Evolutionary conservation across 1,140 invertebrate species (phyloP).

Genomic region (Rhizoglyphus robini): DNA sequence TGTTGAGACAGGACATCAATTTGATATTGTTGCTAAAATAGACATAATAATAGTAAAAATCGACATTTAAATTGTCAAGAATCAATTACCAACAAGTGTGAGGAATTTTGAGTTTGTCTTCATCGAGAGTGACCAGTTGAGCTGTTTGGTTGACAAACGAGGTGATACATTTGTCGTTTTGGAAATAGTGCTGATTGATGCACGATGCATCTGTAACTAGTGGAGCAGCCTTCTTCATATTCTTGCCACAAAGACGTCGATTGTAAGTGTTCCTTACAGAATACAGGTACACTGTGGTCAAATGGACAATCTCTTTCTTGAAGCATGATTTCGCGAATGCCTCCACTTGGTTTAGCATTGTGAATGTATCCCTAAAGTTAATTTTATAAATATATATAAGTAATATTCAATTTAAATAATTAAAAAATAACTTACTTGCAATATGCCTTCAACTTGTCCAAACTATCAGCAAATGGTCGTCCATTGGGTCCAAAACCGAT

Average conservation of each 20-base stretch:
- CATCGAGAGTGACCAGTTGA: background rate
- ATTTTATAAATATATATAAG: background rate
- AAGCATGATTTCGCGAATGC: background rate
- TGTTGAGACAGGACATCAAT: background rate
- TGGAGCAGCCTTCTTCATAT: background rate
- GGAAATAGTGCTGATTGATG: background rate
- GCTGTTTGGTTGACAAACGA: background rate
- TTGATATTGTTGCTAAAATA: background rate
- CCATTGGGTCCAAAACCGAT: constrained; percentile 8
- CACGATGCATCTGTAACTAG: background rate
- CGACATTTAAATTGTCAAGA: background rate
- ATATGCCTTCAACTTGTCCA: background rate
- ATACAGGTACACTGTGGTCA: background rate
- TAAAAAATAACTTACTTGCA: background rate
- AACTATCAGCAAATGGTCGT: background rate
- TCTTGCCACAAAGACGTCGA: background rate
- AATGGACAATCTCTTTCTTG: background rate
- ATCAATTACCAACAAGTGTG: background rate
- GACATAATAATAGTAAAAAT: background rate
- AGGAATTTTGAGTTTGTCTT: background rate
- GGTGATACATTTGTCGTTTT: background rate
- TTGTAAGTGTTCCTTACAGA: background rate
- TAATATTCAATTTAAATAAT: too few relatives aligned
- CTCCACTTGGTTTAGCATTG: background rate
- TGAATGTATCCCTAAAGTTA: background rate